These are phyloP conservation scores for Galerucella pusilla DNA, from an alignment of 2,888 invertebrate genomes.

Conservation along the genomic window DNA sequence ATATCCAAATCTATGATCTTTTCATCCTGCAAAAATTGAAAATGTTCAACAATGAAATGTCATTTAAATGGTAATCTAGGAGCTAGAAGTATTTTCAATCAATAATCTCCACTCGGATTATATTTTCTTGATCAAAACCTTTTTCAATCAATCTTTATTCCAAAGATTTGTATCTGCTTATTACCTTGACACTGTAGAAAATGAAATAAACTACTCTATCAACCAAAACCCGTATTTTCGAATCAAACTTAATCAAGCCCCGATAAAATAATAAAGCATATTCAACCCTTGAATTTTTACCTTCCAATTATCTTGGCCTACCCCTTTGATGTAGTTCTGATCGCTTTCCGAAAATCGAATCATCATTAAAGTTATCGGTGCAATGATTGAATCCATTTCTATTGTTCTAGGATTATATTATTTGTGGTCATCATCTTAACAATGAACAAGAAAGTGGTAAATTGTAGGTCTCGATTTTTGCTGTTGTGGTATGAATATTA, in stretches of 20 bases:
- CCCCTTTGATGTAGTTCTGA: conserved; percentile 31
- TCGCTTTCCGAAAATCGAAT: conserved; percentile 33
- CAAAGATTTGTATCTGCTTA: neutral
- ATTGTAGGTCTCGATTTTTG: neutral
- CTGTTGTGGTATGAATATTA: conserved; percentile 16
- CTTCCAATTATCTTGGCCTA: conserved; percentile 33
- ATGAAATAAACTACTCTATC: conserved; percentile 21
- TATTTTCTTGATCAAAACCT: too few relatives aligned
- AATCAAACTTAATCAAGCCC: conserved; percentile 26
- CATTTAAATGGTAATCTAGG: too few relatives aligned
- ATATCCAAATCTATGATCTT: too few relatives aligned
- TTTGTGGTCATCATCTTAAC: conserved; percentile 15
- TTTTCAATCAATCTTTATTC: too few relatives aligned
- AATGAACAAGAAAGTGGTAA: conserved; percentile 19
- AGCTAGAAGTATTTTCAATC: too few relatives aligned
- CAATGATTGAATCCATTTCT: conserved; percentile 28
- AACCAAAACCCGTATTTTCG: conserved; percentile 5
- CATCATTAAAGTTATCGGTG: conserved; percentile 33
- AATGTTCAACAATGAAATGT: too few relatives aligned
- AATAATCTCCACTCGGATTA: too few relatives aligned
- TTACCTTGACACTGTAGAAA: neutral
- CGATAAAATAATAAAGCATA: conserved; percentile 8
- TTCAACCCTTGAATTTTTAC: conserved; percentile 18
- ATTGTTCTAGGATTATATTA: conserved; percentile 30
- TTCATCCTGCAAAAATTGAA: too few relatives aligned